Conservation (phyloP, 30 jellyfish, hydroid and myxozoan species). For the Pseudorhiza aurosa region DNA sequence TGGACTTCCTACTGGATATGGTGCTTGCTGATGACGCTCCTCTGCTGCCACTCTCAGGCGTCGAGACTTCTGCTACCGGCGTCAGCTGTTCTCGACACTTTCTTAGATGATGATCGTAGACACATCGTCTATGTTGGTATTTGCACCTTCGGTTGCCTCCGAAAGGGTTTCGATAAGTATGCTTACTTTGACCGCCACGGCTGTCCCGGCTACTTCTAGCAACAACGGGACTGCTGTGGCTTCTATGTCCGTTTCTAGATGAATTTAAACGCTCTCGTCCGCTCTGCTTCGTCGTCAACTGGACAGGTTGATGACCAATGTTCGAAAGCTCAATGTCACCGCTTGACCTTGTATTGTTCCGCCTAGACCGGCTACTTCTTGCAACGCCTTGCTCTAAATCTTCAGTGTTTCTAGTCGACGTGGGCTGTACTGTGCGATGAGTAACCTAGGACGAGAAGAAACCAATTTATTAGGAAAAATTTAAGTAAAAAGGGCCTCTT, state of each 20-base stretch:
- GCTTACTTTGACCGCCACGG: not conserved
- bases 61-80: conserved; percentile 73
- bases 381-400: not conserved
- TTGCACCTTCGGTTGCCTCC: conserved; percentile 28
- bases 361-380: not conserved
- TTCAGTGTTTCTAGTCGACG: conserved; percentile 3
- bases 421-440: conserved; percentile 65
- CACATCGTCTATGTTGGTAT: conserved; percentile 51
- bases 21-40: conserved; percentile 50
- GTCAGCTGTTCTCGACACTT: conserved; percentile 68
- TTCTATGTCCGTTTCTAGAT: conserved; percentile 31
- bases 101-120: conserved; percentile 52
- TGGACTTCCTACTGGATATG: conserved; percentile 19
- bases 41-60: conserved; percentile 72
- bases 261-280: conserved; percentile 18
- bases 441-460: conserved; percentile 23
- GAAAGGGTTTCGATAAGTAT: conserved; percentile 56
- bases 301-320: conserved; percentile 18
- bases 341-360: not conserved
- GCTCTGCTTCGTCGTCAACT: conserved; percentile 7
- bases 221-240: not conserved
- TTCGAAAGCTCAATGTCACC: conserved; percentile 36
- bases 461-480: too few species aligned
- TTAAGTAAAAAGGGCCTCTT: not conserved
- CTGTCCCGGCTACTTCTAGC: not conserved